A percentile compares a stretch with the other conserved stretches of the same genome.
phyloP scores from a whole-genome alignment of 1,140 invertebrate genomes.

The Drosophila insularis region DNA sequence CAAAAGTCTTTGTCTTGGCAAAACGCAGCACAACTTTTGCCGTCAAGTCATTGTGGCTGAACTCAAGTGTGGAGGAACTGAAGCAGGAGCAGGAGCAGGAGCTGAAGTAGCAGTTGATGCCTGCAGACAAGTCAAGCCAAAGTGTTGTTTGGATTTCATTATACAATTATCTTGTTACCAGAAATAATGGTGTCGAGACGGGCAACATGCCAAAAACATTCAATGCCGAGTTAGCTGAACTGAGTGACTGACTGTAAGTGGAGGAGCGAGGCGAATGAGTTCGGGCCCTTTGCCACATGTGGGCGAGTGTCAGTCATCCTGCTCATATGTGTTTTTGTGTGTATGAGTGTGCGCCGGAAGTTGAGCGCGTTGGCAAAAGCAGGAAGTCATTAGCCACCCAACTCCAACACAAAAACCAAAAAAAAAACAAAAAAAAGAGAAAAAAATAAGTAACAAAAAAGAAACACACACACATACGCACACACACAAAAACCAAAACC shows the following conservation, averaged over 20 bases:
- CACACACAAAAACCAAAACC: not conserved
- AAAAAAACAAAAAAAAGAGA: slow-evolving; percentile 45
- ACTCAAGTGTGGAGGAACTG: slow-evolving; percentile 2
- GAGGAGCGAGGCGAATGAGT: slow-evolving; percentile 28
- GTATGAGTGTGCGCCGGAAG: slow-evolving; percentile 51
- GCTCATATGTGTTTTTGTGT: slow-evolving; percentile 27
- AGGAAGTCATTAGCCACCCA: slow-evolving; percentile 70
- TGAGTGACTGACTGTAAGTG: slow-evolving; percentile 2
- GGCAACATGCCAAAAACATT: slow-evolving; percentile 80
- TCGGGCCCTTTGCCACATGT: slow-evolving; percentile 42
- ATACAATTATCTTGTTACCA: slow-evolving; percentile 81
- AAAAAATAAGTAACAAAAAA: slow-evolving; percentile 24
- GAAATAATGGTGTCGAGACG: slow-evolving; percentile 79
- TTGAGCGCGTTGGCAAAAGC: slow-evolving; percentile 69
- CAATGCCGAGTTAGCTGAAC: slow-evolving; percentile 39
- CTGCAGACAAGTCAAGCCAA: slow-evolving; percentile 56
- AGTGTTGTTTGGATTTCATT: slow-evolving; percentile 81
- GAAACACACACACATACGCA: slow-evolving; percentile 5
- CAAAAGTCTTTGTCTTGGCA: slow-evolving; percentile 65
- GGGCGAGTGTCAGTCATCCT: slow-evolving; percentile 45
- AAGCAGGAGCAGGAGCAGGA: slow-evolving; percentile 1
- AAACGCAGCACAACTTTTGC: slow-evolving; percentile 70
- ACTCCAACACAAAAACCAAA: slow-evolving; percentile 44
- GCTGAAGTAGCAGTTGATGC: slow-evolving; percentile 34
- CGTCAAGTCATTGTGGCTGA: slow-evolving; percentile 71